Percentiles rank a stretch among this genome's conserved stretches.
Conservation (phyloP, 2,797 vertebrate genomes). For the Scyliorhinus canicula region DNA sequence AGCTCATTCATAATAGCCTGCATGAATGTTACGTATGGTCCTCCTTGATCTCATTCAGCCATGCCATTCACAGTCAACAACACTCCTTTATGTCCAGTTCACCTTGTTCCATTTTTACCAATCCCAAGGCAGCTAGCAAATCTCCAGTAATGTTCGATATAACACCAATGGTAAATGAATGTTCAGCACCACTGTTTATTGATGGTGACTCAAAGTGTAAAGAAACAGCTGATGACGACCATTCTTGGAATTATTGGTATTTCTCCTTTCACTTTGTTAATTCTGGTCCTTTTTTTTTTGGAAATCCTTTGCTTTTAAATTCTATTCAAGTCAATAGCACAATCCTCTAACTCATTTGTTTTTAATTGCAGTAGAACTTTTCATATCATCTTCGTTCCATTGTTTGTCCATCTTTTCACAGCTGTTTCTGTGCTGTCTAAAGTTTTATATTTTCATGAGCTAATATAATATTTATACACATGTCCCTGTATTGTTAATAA, state of each 20-base stretch:
- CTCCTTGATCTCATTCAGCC: background rate
- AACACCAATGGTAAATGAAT: background rate
- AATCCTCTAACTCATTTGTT: background rate
- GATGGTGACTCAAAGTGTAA: background rate
- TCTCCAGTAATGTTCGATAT: background rate
- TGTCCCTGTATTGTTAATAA: background rate
- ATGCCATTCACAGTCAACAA: background rate
- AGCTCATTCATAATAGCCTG: background rate
- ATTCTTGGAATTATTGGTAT: background rate
- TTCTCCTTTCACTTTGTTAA: background rate
- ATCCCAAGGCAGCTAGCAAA: background rate
- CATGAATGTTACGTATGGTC: background rate
- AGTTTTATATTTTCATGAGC: background rate
- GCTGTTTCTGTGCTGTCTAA: background rate
- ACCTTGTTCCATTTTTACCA: background rate
- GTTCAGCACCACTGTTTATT: background rate
- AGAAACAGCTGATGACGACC: background rate
- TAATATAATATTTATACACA: background rate
- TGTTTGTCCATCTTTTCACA: background rate
- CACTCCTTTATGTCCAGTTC: background rate
- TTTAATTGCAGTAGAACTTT: background rate
- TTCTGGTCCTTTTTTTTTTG: background rate
- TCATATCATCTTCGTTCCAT: background rate
- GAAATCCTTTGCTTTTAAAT: background rate
- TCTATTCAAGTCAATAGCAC: background rate